These are phyloP conservation scores for Melanostoma mellinum DNA, from an alignment of 2,888 invertebrate genomes.

Conservation along the genomic window DNA sequence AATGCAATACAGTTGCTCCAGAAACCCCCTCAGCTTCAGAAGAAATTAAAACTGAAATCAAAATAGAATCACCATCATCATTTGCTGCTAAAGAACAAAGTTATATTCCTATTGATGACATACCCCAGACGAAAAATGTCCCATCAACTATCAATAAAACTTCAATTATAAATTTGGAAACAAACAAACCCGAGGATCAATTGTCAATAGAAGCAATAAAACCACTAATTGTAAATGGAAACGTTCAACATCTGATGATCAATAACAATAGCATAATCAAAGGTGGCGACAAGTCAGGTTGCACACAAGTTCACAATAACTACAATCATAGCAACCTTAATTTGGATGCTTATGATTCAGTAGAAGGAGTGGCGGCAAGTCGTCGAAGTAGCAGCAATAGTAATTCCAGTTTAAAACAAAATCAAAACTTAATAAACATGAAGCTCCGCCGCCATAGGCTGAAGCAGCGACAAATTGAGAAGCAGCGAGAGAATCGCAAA, in stretches of 20 bases:
- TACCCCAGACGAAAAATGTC: too few species aligned
- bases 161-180: too few species aligned
- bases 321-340: conserved; percentile 7
- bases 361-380: conserved; percentile 61
- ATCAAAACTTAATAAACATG: conserved; percentile 74
- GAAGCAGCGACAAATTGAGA: conserved; percentile 45
- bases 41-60: too few species aligned
- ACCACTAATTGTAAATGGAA: conserved; percentile 36
- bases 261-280: conserved; percentile 55
- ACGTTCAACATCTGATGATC: conserved; percentile 44
- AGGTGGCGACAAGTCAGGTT: conserved; percentile 12
- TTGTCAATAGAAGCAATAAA: too few species aligned
- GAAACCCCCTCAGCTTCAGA: too few species aligned
- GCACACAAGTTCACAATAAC: conserved; percentile 26
- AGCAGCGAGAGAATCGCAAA: conserved; percentile 27
- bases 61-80: too few species aligned
- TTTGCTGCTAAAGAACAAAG: too few species aligned
- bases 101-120: too few species aligned
- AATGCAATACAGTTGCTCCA: too few species aligned
- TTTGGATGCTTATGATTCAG: conserved; percentile 6
- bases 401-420: conserved; percentile 74
- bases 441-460: conserved; percentile 72
- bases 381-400: conserved; percentile 75
- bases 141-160: too few species aligned
- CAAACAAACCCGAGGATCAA: too few species aligned